Evolutionary conservation across 2,888 invertebrate genomes (phyloP), one percentile per base, ranked within the genome.

Genomic region (Sussaba pulchella): DNA sequence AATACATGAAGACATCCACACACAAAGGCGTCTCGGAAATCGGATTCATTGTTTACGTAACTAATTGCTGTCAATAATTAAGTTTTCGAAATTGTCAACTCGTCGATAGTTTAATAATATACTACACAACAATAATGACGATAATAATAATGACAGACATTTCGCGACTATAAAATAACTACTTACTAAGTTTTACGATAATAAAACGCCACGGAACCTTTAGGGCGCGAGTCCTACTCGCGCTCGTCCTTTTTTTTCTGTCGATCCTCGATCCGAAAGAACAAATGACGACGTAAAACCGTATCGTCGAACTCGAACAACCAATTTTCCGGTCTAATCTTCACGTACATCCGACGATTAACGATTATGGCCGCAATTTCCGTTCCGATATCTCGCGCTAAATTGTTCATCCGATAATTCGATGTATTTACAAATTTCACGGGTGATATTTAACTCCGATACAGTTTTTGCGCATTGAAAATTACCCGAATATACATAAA

Each of bases 271-370:
- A 43, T 24, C 54, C 36, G 24, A n/a, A 70, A 70, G 43, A 70
- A 70, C 41, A 57, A 70, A 59, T 70, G 57, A 67, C 50, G 31
- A 6, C 19, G 67, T n/a, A 52, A 67, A 67, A 50, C 52, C 57
- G 52, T 39, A 21, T 39, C 36, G 67, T 50, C 19, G 31, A 67
- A 67, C 36, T 67, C n/a, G 50, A 52, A 19, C 67, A 19, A 52
- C 17, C 14, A 64, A 79, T 78, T 54, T 63, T 67, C 73, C 63
- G 67, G 52, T 19, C 39, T 36, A 64, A 77, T 71, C 41, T 19
- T 26, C 21, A n/a, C 47, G 43, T 64, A n/a, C 9, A 19, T 54
- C 52, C 14, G 39, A 45, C 59, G 64, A 67, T 50, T 41, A 66
- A 78, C 67, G 31, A 63, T 75, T 59, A 31, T 57, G 12, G 41